These are phyloP conservation scores for Crossaster papposus DNA, from an alignment of 53 echinoderm and acorn worm genomes.

Conservation along the genomic window DNA sequence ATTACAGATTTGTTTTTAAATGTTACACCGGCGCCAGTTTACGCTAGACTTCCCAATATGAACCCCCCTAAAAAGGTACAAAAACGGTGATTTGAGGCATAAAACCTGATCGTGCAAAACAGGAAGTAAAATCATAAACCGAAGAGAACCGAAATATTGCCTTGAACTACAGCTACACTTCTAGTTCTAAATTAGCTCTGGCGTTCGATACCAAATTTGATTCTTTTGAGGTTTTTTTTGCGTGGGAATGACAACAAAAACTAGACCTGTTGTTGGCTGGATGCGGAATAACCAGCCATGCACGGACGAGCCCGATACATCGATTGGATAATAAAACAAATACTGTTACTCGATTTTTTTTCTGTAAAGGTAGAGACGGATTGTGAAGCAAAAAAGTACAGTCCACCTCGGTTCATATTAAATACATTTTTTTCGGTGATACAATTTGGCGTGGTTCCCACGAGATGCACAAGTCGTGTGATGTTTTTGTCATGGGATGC, in stretches of 20 bases:
- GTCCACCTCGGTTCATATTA: background rate
- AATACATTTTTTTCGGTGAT: too few species aligned
- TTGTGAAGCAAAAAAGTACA: background rate
- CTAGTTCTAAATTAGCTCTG: too few species aligned
- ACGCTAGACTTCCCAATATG: background rate
- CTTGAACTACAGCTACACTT: background rate
- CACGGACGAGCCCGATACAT: background rate
- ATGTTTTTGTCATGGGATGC: too few species aligned
- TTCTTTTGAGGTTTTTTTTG: background rate
- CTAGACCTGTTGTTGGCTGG: background rate
- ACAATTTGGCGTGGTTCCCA: too few species aligned
- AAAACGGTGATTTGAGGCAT: background rate
- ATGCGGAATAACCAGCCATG: background rate
- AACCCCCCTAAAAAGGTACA: background rate
- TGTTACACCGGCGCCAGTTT: constrained; percentile 10
- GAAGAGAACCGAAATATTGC: background rate
- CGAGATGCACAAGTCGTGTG: too few species aligned
- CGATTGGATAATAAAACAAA: background rate
- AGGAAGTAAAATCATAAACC: background rate
- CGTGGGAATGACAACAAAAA: background rate
- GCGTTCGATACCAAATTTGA: background rate
- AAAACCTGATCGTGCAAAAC: background rate
- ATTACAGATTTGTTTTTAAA: background rate
- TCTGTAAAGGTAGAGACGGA: background rate
- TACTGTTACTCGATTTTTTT: background rate